Conservation (phyloP, 1,140 invertebrate species). For the Ceratosolen solmsi region DNA sequence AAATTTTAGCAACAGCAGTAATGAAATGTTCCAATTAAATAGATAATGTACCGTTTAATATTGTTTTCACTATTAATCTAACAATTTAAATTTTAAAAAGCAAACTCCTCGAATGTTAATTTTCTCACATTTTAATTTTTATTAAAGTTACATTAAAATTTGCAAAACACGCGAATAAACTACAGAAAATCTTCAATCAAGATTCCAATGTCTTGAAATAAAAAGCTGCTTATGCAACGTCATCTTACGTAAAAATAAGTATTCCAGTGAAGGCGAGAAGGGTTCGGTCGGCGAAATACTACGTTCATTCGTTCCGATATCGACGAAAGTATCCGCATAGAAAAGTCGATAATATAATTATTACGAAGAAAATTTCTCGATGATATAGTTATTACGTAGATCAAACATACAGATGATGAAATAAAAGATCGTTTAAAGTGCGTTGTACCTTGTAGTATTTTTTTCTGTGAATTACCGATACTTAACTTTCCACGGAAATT, state of each 20-base stretch:
- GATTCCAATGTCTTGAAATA: not conserved
- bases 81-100: too few species aligned
- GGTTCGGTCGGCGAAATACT: not conserved
- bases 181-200: not conserved
- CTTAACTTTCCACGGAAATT: not conserved
- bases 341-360: too few species aligned
- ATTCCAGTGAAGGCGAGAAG: not conserved
- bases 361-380: too few species aligned
- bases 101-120: not conserved
- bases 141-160: not conserved
- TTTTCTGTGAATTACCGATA: too few species aligned
- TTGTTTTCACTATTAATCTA: too few species aligned
- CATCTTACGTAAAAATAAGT: not conserved
- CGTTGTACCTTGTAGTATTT: too few species aligned
- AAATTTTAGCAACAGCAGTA: too few species aligned
- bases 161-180: not conserved
- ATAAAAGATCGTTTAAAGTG: not conserved
- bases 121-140: not conserved
- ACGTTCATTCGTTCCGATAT: too few species aligned
- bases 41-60: too few species aligned
- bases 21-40: too few species aligned
- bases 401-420: not conserved
- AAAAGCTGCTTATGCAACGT: not conserved
- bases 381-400: too few species aligned
- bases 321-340: too few species aligned